Conservation (phyloP, 2,797 vertebrate species). For the Platyrinchus mystaceus region DNA sequence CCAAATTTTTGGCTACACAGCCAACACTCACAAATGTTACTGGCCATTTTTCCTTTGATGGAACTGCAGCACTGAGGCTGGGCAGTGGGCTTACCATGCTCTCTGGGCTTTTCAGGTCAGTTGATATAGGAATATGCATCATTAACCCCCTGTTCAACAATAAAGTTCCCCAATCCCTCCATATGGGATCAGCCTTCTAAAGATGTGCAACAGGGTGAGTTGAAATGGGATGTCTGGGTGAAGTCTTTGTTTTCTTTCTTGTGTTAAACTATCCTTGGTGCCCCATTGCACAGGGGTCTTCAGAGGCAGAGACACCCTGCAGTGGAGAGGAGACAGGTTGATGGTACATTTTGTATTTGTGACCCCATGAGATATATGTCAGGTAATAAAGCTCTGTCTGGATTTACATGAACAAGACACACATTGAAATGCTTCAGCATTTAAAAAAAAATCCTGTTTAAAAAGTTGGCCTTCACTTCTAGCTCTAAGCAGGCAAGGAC, state of each 20-base stretch:
- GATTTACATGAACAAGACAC: slow-evolving; percentile 6
- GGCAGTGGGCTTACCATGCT: background rate
- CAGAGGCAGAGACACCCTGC: background rate
- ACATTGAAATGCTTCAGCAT: background rate
- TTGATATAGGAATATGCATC: background rate
- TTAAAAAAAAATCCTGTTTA: slow-evolving; percentile 39
- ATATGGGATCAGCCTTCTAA: background rate
- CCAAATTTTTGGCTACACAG: background rate
- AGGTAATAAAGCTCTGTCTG: background rate
- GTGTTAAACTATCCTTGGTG: background rate
- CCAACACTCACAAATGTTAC: background rate
- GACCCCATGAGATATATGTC: background rate
- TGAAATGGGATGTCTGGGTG: background rate
- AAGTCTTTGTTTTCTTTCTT: background rate
- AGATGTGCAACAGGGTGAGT: background rate
- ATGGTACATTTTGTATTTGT: background rate
- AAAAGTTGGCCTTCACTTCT: slow-evolving; percentile 40
- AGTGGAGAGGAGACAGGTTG: background rate
- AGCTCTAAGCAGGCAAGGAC: slow-evolving; percentile 27
- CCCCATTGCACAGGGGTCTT: background rate
- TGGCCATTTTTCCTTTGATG: background rate
- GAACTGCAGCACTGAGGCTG: background rate
- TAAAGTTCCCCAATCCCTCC: background rate
- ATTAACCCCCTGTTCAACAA: background rate
- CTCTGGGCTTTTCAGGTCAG: background rate